phyloP scores from a whole-genome alignment of 2,113 vertebrate species.

The Forbesichthys papilliferus region DNA sequence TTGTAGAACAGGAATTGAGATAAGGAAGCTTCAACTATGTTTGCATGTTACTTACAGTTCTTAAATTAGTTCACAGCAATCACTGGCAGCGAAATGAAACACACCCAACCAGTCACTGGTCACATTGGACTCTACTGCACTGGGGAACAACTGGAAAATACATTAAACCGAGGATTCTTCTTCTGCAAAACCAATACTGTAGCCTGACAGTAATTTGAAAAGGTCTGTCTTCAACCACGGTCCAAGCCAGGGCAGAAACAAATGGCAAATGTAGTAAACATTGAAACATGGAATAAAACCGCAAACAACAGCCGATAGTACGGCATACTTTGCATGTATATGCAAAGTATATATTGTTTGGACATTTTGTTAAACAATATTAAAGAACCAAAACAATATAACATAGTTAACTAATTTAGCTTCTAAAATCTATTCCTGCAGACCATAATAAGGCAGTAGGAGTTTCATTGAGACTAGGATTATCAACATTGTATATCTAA shows the following conservation, averaged over 20 bases:
- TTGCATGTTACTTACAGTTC: no score
- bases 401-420: neutral
- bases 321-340: no score
- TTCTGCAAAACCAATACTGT: neutral
- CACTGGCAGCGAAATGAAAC: no score
- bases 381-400: neutral
- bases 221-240: neutral
- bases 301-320: no score
- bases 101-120: neutral
- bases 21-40: no score
- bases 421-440: neutral
- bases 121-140: no score
- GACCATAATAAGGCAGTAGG: constrained; percentile 5
- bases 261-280: neutral
- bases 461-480: neutral
- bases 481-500: no score
- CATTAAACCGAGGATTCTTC: neutral
- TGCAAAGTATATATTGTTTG: no score
- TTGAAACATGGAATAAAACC: no score
- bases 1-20: no score
- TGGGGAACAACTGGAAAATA: neutral
- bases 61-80: no score
- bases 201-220: neutral
- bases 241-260: neutral
- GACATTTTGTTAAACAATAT: neutral